Evolutionary conservation across 1,140 invertebrate species (phyloP), one percentile per base, ranked within the genome.

Genomic region (Nomia melanderi): DNA sequence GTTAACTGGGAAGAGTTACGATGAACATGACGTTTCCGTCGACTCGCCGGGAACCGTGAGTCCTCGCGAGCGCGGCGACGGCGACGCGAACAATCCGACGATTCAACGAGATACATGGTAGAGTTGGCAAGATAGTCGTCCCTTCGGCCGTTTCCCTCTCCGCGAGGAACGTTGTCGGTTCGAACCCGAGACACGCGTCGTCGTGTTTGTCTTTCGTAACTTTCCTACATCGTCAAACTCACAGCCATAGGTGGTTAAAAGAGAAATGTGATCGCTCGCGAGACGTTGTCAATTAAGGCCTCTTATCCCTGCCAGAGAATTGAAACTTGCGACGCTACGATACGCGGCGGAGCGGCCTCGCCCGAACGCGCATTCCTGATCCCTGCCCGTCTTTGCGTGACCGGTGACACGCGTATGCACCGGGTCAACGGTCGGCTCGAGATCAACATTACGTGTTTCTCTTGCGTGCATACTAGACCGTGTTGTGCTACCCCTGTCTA

Each of bases 171-270:
- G n/a, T n/a, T n/a, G n/a, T n/a, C n/a, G n/a, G n/a, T n/a, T n/a
- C n/a, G n/a, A n/a, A n/a, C n/a, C n/a, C n/a, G n/a, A n/a, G n/a
- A n/a, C n/a, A n/a, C n/a, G n/a, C n/a, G n/a, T n/a, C n/a, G n/a
- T n/a, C n/a, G n/a, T 12, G 60, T 12, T 41, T 50, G 70, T 62
- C 56, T 53, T 81, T 77, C 62, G 33, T 83, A 62, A 20, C 65
- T 79, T 70, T 77, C 62, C 78, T 78, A 57, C 75, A 82, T 84
- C 63, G 66, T 75, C 76, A 85, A 85, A 77, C 80, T 91, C 90
- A 91, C 90, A 91, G 89, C 88, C 90, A 89, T 88, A 78, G 63
- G 80, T 82, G 77, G 77, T 81, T 84, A 83, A 39, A 81, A 67
- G 81, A 47, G 78, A 60, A 80, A 72, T 77, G 33, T 77, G 57